Percentiles rank a stretch among this genome's conserved stretches.
Evolutionary conservation across 2,888 invertebrate species (phyloP).

Genomic region (Caenorhabditis uteleia): DNA sequence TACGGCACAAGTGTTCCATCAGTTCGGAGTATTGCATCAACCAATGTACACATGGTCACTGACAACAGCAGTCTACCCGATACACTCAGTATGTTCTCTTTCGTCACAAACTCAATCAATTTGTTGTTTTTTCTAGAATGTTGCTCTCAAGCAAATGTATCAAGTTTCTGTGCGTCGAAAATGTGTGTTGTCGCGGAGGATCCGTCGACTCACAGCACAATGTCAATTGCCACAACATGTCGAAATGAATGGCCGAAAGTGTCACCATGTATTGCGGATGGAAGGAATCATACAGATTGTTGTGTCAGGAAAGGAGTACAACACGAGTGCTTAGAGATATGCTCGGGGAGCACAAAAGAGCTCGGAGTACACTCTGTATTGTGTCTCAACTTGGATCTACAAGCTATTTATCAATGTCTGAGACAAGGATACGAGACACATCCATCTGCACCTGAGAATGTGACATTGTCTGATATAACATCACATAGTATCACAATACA

Average conservation of each 20-base stretch:
- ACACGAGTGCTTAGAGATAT: slow-evolving; percentile 83
- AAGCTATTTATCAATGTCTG: slow-evolving; percentile 57
- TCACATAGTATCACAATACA: slow-evolving; percentile 39
- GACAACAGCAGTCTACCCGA: slow-evolving; percentile 46
- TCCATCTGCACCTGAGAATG: slow-evolving; percentile 58
- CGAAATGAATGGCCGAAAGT: slow-evolving; percentile 52
- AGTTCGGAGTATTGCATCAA: slow-evolving; percentile 49
- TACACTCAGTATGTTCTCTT: slow-evolving; percentile 25
- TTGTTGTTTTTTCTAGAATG: no score
- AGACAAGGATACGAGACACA: slow-evolving; percentile 60
- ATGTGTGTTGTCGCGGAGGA: slow-evolving; percentile 50
- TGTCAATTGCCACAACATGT: slow-evolving; percentile 56
- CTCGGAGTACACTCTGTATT: slow-evolving; percentile 73
- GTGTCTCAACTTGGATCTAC: slow-evolving; percentile 56
- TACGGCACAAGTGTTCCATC: slow-evolving; percentile 74
- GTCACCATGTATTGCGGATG: slow-evolving; percentile 70
- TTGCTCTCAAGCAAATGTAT: slow-evolving; percentile 45
- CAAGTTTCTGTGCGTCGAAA: slow-evolving; percentile 46
- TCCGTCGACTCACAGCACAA: slow-evolving; percentile 46
- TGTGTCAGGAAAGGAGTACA: slow-evolving; percentile 84
- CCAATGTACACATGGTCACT: slow-evolving; percentile 46
- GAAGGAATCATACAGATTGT: slow-evolving; percentile 83
- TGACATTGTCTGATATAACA: slow-evolving; percentile 40
- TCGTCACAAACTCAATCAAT: not conserved
- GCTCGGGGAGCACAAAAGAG: slow-evolving; percentile 74